phyloP scores from a whole-genome alignment of 2,797 vertebrate genomes.

The Varecia variegata region DNA sequence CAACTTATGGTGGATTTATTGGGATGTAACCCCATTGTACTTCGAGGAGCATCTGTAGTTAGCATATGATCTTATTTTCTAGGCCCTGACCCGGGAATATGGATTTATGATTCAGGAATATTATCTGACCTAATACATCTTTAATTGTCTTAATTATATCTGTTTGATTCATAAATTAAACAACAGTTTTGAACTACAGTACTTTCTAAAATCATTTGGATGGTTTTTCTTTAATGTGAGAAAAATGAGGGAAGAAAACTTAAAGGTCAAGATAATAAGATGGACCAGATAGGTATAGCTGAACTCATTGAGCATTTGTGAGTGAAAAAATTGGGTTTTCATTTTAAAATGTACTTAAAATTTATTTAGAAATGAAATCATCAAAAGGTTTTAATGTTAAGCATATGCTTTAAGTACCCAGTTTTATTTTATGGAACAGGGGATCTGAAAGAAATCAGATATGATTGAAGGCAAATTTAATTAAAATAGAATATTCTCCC shows the following conservation, averaged over 20 bases:
- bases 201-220: slow-evolving; percentile 40
- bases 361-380: slow-evolving; percentile 51
- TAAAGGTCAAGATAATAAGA: slow-evolving; percentile 5
- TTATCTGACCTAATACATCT: not conserved
- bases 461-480: slow-evolving; percentile 37
- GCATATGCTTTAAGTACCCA: not conserved
- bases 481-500: slow-evolving; percentile 42
- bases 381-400: slow-evolving; percentile 18
- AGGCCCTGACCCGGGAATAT: not conserved
- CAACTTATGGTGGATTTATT: not conserved
- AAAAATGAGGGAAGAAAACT: slow-evolving; percentile 41
- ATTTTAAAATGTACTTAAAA: slow-evolving; percentile 35
- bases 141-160: slow-evolving; percentile 18
- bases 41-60: not conserved
- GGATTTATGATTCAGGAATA: slow-evolving; percentile 11
- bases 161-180: slow-evolving; percentile 48
- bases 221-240: slow-evolving; percentile 28
- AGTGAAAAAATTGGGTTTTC: slow-evolving; percentile 22
- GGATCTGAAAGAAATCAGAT: slow-evolving; percentile 7
- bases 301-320: slow-evolving; percentile 14
- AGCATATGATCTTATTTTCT: not conserved
- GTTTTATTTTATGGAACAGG: slow-evolving; percentile 46
- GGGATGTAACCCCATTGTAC: not conserved
- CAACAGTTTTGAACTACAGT: not conserved
- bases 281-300: not conserved